Evolutionary conservation across 1,140 invertebrate species (phyloP), one percentile per base, ranked within the genome.

Genomic region (Drosophila arizonae): DNA sequence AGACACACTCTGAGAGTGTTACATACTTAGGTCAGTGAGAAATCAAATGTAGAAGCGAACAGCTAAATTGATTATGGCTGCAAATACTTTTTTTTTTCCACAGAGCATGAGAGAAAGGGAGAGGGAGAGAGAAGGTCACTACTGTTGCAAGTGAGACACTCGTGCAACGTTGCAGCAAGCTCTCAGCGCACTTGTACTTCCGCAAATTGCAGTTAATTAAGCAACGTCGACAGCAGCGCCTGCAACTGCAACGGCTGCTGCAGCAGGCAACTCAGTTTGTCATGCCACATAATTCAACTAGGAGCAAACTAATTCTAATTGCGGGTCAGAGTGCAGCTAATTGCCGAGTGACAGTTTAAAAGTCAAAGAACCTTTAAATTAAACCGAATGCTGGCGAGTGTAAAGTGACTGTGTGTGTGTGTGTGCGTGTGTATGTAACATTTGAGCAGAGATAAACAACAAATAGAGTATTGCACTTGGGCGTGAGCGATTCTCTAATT

Each of bases 361-460:
- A 82, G 79, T 73, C 84, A 76, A 72, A 50, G 82, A 82, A 87
- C 82, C 82, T 79, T 87, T 82, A 78, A 86, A 78, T 81, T 86
- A 73, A 63, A 28, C 6, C 28, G 28, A 30, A 4, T 28, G 26
- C 26, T 28, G 0, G 33, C 26, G 33, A 76, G 55, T 67, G 57
- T 33, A 13, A 26, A 13, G 15, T 26, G 45, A 51, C 17, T 26
- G 57, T 17, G 73, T 30, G 28, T 30, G 28, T 4, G 28, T 45
- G 21, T n/a, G 5, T 39, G n/a, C n/a, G n/a, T n/a, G 33, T 9
- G 6, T 45, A 13, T 13, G 0, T 39, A 2, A 39, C 36, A 39
- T 39, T 39, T 39, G 36, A 39, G 36, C 36, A 11, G 3, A 39
- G 36, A 39, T 39, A 39, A 39, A 39, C 11, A 11, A 39, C 36